Evolutionary conservation across 2,797 vertebrate species (phyloP).

Genomic region (Lycodopsis pacificus): DNA sequence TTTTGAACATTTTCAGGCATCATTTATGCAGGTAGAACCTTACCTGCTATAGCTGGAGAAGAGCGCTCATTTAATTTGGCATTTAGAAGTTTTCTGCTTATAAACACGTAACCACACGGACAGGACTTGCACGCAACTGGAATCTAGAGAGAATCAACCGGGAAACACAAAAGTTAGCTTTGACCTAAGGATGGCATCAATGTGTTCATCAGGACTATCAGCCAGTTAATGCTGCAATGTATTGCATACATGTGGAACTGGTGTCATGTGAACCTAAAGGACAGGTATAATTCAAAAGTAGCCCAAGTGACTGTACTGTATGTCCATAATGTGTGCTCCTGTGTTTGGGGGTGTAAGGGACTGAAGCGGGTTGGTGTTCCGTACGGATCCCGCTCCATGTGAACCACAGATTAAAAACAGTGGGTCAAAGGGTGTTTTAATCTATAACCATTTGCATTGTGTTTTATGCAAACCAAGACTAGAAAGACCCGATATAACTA

Average conservation of each 20-base stretch:
- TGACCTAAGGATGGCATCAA: neutral
- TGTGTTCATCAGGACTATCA: neutral
- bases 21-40: conserved; percentile 7
- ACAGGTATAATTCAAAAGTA: neutral
- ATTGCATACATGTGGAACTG: neutral
- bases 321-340: too few relatives aligned
- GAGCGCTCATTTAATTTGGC: conserved; percentile 91
- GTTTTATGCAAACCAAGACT: too few relatives aligned
- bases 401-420: too few relatives aligned
- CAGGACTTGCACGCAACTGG: conserved; percentile 98
- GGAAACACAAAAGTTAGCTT: neutral
- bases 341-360: too few relatives aligned
- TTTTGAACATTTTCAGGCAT: neutral
- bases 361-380: too few relatives aligned
- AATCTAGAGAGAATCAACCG: conserved; percentile 84
- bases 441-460: too few relatives aligned
- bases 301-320: too few relatives aligned
- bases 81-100: conserved; percentile 96
- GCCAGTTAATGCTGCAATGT: neutral
- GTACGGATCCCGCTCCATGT: too few relatives aligned
- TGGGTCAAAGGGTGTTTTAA: too few relatives aligned
- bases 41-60: conserved; percentile 91
- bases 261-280: too few relatives aligned
- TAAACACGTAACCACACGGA: conserved; percentile 97
- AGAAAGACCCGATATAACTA: too few relatives aligned